Conservation (phyloP, 2,888 invertebrate genomes). For the Muscina levida region DNA sequence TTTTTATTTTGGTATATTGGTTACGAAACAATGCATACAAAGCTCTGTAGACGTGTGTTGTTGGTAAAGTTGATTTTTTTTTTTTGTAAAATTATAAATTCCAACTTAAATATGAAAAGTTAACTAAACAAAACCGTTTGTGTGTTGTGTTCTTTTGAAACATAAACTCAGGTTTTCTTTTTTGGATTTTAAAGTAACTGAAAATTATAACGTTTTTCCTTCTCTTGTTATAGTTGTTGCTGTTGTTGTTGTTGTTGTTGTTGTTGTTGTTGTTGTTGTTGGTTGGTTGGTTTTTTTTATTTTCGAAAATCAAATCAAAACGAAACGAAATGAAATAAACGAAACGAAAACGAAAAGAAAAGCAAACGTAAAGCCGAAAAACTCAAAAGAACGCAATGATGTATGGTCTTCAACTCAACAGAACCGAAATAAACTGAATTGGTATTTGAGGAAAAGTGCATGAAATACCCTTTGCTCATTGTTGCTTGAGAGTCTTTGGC, state of each 20-base stretch:
- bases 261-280: conserved; percentile 16
- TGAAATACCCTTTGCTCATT: conserved; percentile 33
- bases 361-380: conserved; percentile 79
- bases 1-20: conserved; percentile 27
- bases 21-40: conserved; percentile 43
- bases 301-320: conserved; percentile 69
- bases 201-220: conserved; percentile 51
- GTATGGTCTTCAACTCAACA: conserved; percentile 79
- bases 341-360: conserved; percentile 76
- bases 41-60: conserved; percentile 9
- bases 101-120: conserved; percentile 2
- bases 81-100: conserved; percentile 34
- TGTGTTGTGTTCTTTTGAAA: conserved; percentile 64
- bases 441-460: conserved; percentile 47
- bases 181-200: conserved; percentile 44
- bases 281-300: conserved; percentile 15
- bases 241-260: conserved; percentile 2
- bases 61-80: conserved; percentile 15
- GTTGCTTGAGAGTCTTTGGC: no score
- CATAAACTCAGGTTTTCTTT: no score
- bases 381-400: conserved; percentile 67
- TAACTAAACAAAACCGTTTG: conserved; percentile 12
- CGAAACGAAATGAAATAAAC: conserved; percentile 74
- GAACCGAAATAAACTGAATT: conserved; percentile 79
- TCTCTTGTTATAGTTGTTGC: conserved; percentile 20